Conservation (phyloP, 1,140 invertebrate species). For the Doryteuthis pealeii region DNA sequence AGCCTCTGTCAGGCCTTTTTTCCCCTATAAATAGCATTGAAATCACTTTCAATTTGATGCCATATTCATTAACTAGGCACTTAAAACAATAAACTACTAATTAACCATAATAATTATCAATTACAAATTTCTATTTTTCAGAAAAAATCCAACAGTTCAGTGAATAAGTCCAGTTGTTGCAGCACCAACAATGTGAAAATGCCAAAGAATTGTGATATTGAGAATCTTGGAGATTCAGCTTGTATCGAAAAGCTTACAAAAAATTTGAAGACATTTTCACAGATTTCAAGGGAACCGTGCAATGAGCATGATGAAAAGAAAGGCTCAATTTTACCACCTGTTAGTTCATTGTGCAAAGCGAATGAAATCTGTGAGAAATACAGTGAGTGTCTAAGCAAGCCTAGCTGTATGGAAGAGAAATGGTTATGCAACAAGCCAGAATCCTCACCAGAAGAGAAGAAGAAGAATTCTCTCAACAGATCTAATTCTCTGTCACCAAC, state of each 20-base stretch:
- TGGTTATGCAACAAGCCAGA: background rate
- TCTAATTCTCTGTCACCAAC: background rate
- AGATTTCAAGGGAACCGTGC: background rate
- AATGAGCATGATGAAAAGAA: background rate
- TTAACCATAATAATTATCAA: no score
- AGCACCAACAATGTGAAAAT: slow-evolving; percentile 1
- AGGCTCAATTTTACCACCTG: slow-evolving; percentile 6
- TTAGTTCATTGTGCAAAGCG: slow-evolving; percentile 19
- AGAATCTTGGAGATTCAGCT: slow-evolving; percentile 20
- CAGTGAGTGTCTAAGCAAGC: slow-evolving; percentile 13
- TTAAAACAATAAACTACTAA: no score
- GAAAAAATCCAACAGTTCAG: background rate
- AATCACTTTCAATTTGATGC: no score
- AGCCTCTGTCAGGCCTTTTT: no score
- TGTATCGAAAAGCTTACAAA: slow-evolving; percentile 12
- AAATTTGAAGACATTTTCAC: slow-evolving; percentile 15
- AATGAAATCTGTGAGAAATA: slow-evolving; percentile 24
- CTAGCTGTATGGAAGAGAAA: slow-evolving; percentile 17
- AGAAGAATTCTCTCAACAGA: background rate
- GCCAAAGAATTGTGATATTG: slow-evolving; percentile 21
- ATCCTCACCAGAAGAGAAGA: background rate
- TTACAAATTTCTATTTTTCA: background rate
- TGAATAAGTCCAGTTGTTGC: slow-evolving; percentile 11
- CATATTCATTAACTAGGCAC: no score
- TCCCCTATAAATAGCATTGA: no score